phyloP scores from a whole-genome alignment of 2,113 vertebrate species.

The Nothocercus julius region DNA sequence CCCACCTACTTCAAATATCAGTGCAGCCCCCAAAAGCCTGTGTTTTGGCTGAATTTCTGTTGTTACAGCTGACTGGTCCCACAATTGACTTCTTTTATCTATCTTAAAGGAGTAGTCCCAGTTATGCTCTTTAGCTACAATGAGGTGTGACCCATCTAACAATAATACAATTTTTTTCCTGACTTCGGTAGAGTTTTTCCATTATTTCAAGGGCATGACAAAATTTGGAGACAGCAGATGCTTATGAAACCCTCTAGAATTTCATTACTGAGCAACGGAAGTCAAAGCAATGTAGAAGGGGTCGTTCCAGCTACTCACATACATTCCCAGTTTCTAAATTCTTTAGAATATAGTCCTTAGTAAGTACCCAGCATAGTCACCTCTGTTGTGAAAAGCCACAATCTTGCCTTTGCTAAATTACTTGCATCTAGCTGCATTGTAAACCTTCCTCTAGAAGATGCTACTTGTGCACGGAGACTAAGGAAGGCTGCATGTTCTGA shows the following conservation, averaged over 20 bases:
- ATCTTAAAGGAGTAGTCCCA: background rate
- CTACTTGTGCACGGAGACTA: background rate
- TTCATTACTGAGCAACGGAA: background rate
- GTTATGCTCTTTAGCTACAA: background rate
- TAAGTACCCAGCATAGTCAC: background rate
- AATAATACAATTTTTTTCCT: background rate
- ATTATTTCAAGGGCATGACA: background rate
- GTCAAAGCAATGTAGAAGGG: background rate
- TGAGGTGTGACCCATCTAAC: background rate
- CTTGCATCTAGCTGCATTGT: background rate
- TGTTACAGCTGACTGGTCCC: background rate
- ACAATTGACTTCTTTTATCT: background rate
- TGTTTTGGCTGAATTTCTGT: background rate
- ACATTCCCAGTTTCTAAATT: background rate
- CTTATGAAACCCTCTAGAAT: background rate
- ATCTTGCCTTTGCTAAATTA: background rate
- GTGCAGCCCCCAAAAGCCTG: background rate
- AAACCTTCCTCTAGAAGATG: background rate
- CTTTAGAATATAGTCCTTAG: no score
- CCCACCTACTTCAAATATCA: background rate
- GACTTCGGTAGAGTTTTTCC: background rate
- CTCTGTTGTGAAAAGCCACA: background rate
- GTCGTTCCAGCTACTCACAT: background rate
- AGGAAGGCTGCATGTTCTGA: background rate
- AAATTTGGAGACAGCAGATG: background rate